Conservation (phyloP, 2,797 vertebrate species). For the Sparus aurata region DNA sequence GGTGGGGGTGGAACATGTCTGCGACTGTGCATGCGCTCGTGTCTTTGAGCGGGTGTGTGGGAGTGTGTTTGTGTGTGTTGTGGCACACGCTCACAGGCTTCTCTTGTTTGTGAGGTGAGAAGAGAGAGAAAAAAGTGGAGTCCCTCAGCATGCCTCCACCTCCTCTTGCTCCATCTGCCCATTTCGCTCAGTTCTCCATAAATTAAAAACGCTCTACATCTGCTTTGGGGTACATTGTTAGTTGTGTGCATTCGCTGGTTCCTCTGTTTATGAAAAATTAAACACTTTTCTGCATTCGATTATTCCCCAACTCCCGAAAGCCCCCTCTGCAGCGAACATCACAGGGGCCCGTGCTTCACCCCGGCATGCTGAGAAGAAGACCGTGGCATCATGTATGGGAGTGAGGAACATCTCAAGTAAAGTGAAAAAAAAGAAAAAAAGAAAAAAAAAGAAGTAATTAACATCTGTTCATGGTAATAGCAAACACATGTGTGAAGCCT, state of each 20-base stretch:
- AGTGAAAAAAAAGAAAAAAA: conserved; percentile 8
- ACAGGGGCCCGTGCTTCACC: conserved; percentile 69
- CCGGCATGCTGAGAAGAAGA: conserved; percentile 50
- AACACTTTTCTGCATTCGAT: conserved; percentile 83
- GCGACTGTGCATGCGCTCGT: conserved; percentile 56
- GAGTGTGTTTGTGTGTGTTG: conserved; percentile 73
- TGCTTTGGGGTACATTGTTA: conserved; percentile 86
- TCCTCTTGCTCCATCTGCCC: conserved; percentile 86
- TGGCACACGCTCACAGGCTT: conserved; percentile 80
- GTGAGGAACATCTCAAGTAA: conserved; percentile 59
- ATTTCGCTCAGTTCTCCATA: conserved; percentile 82
- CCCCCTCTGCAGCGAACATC: conserved; percentile 68
- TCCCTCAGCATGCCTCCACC: conserved; percentile 84
- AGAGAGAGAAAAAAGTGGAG: conserved; percentile 77
- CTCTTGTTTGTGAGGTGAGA: conserved; percentile 85
- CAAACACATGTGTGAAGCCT: conserved; percentile 67
- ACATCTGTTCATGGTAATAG: conserved; percentile 78
- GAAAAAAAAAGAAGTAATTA: conserved; percentile 48
- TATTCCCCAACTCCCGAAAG: conserved; percentile 69
- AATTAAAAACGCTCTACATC: conserved; percentile 85
- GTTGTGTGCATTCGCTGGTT: conserved; percentile 82
- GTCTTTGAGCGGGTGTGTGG: conserved; percentile 69
- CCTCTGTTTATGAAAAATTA: conserved; percentile 86
- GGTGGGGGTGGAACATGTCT: conserved; percentile 64
- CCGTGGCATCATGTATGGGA: conserved; percentile 56